Base-by-base conservation (phyloP, 2,113 vertebrate genomes). In the Eurystomus gularis region DNA sequence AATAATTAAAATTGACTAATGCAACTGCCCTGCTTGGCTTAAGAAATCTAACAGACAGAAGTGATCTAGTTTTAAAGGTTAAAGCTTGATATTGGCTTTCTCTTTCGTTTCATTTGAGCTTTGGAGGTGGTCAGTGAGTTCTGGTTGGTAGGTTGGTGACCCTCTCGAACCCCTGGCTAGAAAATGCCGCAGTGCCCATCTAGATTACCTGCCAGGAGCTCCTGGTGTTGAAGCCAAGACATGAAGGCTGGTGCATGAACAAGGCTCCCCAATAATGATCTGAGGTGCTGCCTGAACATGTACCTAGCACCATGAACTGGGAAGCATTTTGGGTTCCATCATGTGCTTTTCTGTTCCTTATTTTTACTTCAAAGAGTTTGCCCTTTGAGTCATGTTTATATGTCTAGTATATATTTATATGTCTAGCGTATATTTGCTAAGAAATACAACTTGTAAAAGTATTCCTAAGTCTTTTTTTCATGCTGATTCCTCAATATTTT, bases 241-340 rank as follows among this genome's bases (percentile, higher is more conserved):
- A 16, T 35, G 52, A 77, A 57, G 40, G 8, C 24, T 61, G 25
- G 8, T 80, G 10, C 6, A 5, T 37, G 52, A 49, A 26, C 9
- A 42, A 5, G 2, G 24, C 6, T 80, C 28, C 6, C 24, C 0
- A 1, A 5, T 64, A 87, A 17, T 4, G 6, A 10, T 16, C 23
- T 0, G 2, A 72, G 35, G 5, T 48, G 33, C 23, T 89, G 15
- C 35, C 54, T 89, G 17, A 61, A 19, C 7, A 20, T 5, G 20
- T 2, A 2, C 14, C 72, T 46, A 31, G 18, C 9, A 40, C 39
- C 3, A 44, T 12, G 25, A 66, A 8, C 33, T 76, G 21, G 35
- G 44, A 71, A 84, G 5, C 20, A 21, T 46, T 96, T 71, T 55
- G 42, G 31, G 3, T 79, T 91, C 64, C 77, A n/a, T 54, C 13